Evolutionary conservation across 2,113 vertebrate genomes (phyloP).

Genomic region (Orcinus orca): DNA sequence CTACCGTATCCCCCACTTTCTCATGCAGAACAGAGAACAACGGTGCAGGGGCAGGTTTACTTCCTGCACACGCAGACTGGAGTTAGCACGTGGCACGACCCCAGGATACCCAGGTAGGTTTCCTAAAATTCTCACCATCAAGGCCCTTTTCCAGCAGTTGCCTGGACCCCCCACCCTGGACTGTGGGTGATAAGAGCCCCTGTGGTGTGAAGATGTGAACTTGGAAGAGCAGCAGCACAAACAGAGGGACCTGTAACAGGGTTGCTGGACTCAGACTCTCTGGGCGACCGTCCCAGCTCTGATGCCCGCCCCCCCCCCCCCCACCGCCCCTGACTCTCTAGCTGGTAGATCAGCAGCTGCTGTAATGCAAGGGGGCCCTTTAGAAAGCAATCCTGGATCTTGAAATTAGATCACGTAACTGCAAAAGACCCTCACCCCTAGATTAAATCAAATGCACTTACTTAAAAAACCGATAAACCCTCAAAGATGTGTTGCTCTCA

Average conservation of each 20-base stretch:
- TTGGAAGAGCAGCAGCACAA: neutral
- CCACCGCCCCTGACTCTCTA: neutral
- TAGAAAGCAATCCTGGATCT: neutral
- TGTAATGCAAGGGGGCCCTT: neutral
- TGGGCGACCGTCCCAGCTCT: neutral
- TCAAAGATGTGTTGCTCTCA: conserved; percentile 61
- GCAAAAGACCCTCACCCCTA: neutral
- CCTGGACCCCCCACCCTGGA: neutral
- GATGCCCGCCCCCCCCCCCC: neutral
- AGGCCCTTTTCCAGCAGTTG: neutral
- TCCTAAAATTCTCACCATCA: neutral
- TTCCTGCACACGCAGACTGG: conserved; percentile 98
- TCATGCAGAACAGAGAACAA: conserved; percentile 91
- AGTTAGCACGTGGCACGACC: conserved; percentile 98
- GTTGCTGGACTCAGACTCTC: neutral
- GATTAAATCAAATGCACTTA: neutral
- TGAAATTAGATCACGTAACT: neutral
- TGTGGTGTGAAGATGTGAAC: neutral
- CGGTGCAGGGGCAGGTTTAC: conserved; percentile 97
- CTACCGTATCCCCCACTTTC: neutral
- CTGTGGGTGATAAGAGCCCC: neutral
- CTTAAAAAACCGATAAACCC: conserved; percentile 30
- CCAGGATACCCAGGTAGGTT: conserved; percentile 94
- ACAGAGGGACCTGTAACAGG: accelerated
- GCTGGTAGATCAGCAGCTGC: neutral